A percentile compares a stretch with the other conserved stretches of the same genome.
Conservation (phyloP, 2,797 vertebrate genomes). For the Echeneis naucrates region DNA sequence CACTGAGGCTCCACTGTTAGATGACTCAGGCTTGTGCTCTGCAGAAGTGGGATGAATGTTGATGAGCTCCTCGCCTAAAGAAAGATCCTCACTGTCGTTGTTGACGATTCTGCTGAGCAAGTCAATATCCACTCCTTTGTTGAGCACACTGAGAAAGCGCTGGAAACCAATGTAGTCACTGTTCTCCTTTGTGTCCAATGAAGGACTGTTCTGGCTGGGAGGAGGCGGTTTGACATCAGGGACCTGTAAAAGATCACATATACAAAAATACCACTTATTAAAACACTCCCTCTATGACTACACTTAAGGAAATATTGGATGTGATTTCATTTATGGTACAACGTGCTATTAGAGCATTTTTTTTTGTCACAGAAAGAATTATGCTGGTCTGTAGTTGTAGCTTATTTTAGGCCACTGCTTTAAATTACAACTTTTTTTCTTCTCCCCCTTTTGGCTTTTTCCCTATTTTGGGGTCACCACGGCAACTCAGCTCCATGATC, state of each 20-base stretch:
- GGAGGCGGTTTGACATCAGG: not conserved
- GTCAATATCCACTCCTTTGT: conserved; percentile 77
- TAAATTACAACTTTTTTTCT: too few species aligned
- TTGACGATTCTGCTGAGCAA: conserved; percentile 68
- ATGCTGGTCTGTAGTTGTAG: too few species aligned
- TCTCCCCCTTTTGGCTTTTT: too few species aligned
- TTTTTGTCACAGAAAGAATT: too few species aligned
- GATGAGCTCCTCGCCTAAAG: not conserved
- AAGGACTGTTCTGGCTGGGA: not conserved
- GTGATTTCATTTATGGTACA: too few species aligned
- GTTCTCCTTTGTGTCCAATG: conserved; percentile 31
- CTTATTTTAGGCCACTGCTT: too few species aligned
- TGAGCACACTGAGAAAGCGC: conserved; percentile 76
- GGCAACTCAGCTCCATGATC: too few species aligned
- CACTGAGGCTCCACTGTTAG: not conserved
- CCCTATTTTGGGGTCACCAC: too few species aligned
- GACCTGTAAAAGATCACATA: conserved; percentile 37
- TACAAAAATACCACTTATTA: not conserved
- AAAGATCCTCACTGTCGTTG: conserved; percentile 40
- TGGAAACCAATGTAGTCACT: conserved; percentile 59
- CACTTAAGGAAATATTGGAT: too few species aligned
- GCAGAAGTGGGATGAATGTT: not conserved
- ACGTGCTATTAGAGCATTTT: too few species aligned
- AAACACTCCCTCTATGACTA: too few species aligned
- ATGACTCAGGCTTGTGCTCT: not conserved